phyloP scores from a whole-genome alignment of 2,113 vertebrate genomes.

The Prunella himalayana region DNA sequence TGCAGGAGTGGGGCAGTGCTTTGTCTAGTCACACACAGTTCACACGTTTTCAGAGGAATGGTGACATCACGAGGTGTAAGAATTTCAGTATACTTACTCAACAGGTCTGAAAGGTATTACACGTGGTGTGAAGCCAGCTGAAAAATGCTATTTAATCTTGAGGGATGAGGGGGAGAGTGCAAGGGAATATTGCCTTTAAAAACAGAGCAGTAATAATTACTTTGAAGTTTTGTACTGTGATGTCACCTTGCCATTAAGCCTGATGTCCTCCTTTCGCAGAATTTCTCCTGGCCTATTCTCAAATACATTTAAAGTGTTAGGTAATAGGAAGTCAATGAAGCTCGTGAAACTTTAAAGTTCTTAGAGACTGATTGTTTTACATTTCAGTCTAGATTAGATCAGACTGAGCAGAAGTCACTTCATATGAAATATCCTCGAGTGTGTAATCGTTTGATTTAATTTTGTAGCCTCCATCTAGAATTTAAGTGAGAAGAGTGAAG shows the following conservation, averaged over 20 bases:
- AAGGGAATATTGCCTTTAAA: background rate
- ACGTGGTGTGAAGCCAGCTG: background rate
- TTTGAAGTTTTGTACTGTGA: background rate
- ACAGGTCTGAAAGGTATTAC: background rate
- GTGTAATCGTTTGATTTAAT: conserved; percentile 44
- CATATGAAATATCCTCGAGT: background rate
- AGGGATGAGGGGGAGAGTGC: background rate
- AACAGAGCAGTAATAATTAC: background rate
- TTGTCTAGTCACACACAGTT: background rate
- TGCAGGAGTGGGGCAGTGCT: background rate
- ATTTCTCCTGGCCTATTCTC: background rate
- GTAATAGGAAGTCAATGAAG: background rate
- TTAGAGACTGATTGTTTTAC: background rate
- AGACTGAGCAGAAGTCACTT: background rate
- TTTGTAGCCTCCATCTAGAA: conserved; percentile 6
- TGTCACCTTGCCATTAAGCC: background rate
- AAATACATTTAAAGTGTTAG: background rate
- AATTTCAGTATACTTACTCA: background rate
- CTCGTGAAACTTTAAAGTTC: background rate
- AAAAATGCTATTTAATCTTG: conserved; percentile 1
- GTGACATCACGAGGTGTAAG: background rate
- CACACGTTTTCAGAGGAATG: background rate
- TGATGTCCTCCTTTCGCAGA: background rate
- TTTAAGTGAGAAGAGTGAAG: background rate
- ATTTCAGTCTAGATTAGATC: conserved; percentile 19